phyloP scores from a whole-genome alignment of 2,888 invertebrate species.

The Ceramica pisi region DNA sequence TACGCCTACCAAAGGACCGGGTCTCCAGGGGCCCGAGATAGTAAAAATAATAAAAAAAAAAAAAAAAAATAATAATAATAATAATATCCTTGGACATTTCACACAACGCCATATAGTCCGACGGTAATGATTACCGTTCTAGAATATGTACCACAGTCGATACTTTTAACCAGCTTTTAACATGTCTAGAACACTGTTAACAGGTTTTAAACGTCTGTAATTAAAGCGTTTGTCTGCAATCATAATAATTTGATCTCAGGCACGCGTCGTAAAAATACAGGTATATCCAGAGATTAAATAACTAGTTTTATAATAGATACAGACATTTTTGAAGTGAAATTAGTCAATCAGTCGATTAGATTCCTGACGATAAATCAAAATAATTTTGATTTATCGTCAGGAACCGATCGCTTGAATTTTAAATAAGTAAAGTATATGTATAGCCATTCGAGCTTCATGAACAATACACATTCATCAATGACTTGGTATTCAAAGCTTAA shows the following conservation, averaged over 20 bases:
- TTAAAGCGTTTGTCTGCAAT: constrained; percentile 31
- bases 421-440: too few relatives aligned
- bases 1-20: too few relatives aligned
- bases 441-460: too few relatives aligned
- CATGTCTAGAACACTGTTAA: neutral
- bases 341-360: neutral
- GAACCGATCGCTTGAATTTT: neutral
- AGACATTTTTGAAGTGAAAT: constrained; percentile 17
- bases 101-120: too few relatives aligned
- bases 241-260: constrained; percentile 11
- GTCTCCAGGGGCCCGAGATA: too few relatives aligned
- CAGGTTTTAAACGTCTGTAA: constrained; percentile 20
- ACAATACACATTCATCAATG: too few relatives aligned
- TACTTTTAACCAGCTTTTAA: neutral
- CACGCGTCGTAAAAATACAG: constrained; percentile 23
- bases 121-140: neutral
- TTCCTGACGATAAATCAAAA: neutral
- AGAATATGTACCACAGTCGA: neutral
- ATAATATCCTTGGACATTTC: too few relatives aligned
- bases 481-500: too few relatives aligned
- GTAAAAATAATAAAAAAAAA: too few relatives aligned
- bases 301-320: constrained; percentile 12
- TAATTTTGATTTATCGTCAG: too few relatives aligned
- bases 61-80: too few relatives aligned
- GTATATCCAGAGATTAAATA: constrained; percentile 13